These are phyloP conservation scores for Ibidorhyncha struthersii DNA, from an alignment of 2,113 vertebrate genomes.

Conservation along the genomic window DNA sequence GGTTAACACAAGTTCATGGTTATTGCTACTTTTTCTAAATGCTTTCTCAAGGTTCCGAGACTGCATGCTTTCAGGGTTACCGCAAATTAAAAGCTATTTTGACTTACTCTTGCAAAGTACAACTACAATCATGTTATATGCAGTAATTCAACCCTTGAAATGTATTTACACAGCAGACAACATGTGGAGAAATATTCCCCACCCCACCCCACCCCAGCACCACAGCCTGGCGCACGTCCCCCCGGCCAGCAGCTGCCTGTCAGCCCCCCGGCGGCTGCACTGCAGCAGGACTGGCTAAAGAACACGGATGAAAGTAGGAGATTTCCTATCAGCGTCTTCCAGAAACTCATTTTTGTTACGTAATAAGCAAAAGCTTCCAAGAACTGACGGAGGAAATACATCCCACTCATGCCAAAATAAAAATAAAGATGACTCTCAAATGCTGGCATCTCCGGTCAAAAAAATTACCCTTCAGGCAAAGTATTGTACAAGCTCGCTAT, in stretches of 20 bases:
- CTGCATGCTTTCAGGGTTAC: background rate
- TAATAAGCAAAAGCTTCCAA: background rate
- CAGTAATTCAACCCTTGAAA: constrained; percentile 40
- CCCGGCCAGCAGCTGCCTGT: background rate
- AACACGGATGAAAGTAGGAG: background rate
- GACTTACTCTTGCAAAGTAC: background rate
- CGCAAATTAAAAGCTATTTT: constrained; percentile 27
- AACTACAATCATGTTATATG: background rate
- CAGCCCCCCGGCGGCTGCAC: background rate
- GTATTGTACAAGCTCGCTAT: rapidly evolving
- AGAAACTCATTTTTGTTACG: background rate
- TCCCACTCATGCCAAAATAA: background rate
- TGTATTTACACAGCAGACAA: background rate
- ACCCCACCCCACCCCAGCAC: background rate
- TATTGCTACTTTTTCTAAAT: background rate
- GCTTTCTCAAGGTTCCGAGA: background rate
- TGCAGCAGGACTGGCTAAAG: background rate
- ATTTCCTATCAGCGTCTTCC: background rate
- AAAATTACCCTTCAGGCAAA: background rate
- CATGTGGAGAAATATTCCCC: background rate
- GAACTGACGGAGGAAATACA: background rate
- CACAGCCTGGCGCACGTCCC: background rate
- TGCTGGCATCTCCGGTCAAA: background rate
- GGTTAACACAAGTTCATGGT: background rate
- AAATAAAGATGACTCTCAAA: background rate